Conservation (phyloP, 2,797 vertebrate species). For the Acipenser transmontanus region DNA sequence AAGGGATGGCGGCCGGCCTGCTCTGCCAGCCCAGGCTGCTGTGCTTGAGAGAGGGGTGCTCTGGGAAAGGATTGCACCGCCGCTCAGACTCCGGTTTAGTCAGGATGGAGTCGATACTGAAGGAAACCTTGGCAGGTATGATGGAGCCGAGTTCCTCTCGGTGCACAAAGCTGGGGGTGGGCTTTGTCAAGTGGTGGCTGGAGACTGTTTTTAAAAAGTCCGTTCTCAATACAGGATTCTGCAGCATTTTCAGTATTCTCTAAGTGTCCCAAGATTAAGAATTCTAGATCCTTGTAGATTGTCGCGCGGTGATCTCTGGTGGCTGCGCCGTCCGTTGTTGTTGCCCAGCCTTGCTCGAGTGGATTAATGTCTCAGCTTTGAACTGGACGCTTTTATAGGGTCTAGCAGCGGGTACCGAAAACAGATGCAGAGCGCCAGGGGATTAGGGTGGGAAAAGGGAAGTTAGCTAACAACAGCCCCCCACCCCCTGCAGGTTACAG, state of each 20-base stretch:
- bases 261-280: too few relatives aligned
- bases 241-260: background rate
- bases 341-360: too few relatives aligned
- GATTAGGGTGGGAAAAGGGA: background rate
- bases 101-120: conserved; percentile 34
- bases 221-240: background rate
- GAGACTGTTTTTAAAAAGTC: background rate
- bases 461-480: background rate
- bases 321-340: too few relatives aligned
- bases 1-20: conserved; percentile 15
- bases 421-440: background rate
- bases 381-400: too few relatives aligned
- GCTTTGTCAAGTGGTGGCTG: background rate
- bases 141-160: background rate
- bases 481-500: background rate
- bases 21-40: background rate
- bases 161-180: background rate
- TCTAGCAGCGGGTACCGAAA: too few relatives aligned
- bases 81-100: conserved; percentile 11
- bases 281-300: too few relatives aligned
- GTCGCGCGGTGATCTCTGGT: too few relatives aligned
- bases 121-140: conserved; percentile 16
- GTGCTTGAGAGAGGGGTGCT: background rate
- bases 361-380: too few relatives aligned
- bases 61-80: background rate